Percentiles rank a stretch among this genome's conserved stretches.
Evolutionary conservation across 2,888 invertebrate species (phyloP).

Genomic region (Phengaris alcon): DNA sequence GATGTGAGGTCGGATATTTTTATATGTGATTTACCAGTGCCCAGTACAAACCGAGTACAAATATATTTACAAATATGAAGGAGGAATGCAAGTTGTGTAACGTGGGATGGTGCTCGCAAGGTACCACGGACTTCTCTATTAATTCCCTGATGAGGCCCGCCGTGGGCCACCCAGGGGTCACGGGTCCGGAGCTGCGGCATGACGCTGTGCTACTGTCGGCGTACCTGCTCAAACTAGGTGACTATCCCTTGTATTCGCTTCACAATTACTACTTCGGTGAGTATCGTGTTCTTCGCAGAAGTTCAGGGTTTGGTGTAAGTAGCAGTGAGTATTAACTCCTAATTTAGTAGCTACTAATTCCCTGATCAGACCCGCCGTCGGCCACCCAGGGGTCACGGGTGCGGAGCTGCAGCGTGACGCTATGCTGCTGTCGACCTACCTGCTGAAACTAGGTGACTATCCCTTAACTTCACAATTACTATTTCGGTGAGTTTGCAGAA

Average conservation of each 20-base stretch:
- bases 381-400: too few relatives aligned
- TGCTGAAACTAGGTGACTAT: too few relatives aligned
- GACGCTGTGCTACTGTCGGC: conserved; percentile 73
- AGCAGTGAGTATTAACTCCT: neutral
- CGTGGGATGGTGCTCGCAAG: conserved; percentile 65
- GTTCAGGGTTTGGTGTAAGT: conserved; percentile 34
- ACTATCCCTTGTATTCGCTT: conserved; percentile 75
- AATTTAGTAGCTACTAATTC: neutral
- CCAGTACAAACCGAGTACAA: conserved; percentile 80
- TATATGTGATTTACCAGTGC: conserved; percentile 79
- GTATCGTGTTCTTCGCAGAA: conserved; percentile 59
- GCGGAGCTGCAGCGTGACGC: too few relatives aligned
- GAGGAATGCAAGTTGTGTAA: conserved; percentile 76
- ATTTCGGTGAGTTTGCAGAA: too few relatives aligned
- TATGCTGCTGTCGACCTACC: too few relatives aligned
- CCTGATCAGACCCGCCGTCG: too few relatives aligned
- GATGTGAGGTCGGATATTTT: conserved; percentile 77
- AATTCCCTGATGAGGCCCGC: conserved; percentile 73
- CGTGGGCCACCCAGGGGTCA: conserved; percentile 53
- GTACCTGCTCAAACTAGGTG: conserved; percentile 79
- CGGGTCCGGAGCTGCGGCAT: conserved; percentile 61
- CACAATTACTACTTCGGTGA: conserved; percentile 71
- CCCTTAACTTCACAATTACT: too few relatives aligned
- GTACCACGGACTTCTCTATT: conserved; percentile 72
- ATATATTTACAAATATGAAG: conserved; percentile 59